Evolutionary conservation across 2,113 vertebrate genomes (phyloP), one percentile per base, ranked within the genome.

Genomic region (Anthoscopus minutus): DNA sequence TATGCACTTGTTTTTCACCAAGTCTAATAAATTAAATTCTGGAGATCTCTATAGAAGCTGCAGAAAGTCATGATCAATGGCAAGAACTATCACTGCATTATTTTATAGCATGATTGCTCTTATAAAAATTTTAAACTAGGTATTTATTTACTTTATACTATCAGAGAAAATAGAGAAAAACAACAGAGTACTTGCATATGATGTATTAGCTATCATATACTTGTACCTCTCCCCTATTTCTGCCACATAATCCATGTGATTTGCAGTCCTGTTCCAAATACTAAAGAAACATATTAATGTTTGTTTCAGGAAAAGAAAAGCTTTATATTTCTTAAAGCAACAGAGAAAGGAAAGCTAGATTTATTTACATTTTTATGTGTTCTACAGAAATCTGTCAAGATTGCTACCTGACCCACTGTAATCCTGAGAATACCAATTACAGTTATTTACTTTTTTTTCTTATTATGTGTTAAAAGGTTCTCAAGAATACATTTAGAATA

Each of bases 181-280:
- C 6, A 61, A 4, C 9, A 31, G 4, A 48, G 4, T 28, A n/a
- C 5, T 45, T 54, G 22, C 4, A 27, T 57, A 28, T 44, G n/a
- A 2, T 30, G 17, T 56, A 62, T 71, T 40, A 58, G 15, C 11
- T 67, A 7, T 20, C 14, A 47, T 18, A 5, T 47, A 15, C 15
- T 33, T 81, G 10, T 10, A 56, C 8, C 4, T n/a, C 7, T 10
- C 2, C 2, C 18, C 0, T 4, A n/a, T 62, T 85, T 81, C 38
- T 72, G 25, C 5, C 13, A 23, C 15, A 45, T 45, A 67, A 83
- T 50, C 1, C 10, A 22, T 37, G 27, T 16, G 31, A 45, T 42
- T 64, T 82, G 37, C 56, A 58, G 20, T 40, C 23, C 47, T 19
- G 7, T 45, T 85, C 20, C 25, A 71, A 72, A 79, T 62, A 42